phyloP scores from a whole-genome alignment of 2,797 vertebrate species.

The Sitta carolinensis region DNA sequence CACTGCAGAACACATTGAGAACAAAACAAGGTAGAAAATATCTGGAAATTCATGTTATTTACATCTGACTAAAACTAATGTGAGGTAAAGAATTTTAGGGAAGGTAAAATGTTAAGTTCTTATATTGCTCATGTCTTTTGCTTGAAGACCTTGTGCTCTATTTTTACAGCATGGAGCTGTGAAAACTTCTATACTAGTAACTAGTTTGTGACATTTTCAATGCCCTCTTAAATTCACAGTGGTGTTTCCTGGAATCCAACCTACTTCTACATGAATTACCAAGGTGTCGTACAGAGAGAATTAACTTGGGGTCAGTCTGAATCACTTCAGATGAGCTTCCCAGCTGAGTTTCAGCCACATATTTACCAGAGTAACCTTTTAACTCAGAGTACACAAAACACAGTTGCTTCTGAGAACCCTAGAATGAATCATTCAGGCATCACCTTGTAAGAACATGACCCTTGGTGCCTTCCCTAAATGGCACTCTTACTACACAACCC shows the following conservation, averaged over 20 bases:
- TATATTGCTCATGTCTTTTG: not conserved
- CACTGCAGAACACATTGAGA: not conserved
- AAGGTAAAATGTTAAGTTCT: not conserved
- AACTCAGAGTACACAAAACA: not conserved
- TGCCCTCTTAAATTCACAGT: not conserved
- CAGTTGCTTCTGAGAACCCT: not conserved
- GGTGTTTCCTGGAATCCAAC: not conserved
- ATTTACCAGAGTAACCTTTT: not conserved
- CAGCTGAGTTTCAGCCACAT: not conserved
- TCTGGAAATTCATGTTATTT: not conserved
- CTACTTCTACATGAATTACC: not conserved
- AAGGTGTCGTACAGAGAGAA: not conserved
- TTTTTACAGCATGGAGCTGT: not conserved
- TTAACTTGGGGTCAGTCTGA: not conserved
- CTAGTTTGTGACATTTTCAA: not conserved
- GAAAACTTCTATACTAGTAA: not conserved
- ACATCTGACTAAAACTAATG: not conserved
- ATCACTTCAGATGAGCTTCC: not conserved
- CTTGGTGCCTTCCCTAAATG: not conserved
- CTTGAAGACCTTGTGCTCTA: not conserved
- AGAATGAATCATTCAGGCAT: not conserved
- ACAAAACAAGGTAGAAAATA: not conserved
- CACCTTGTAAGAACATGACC: not conserved
- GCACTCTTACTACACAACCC: not conserved
- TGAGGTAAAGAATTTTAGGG: not conserved